Percentiles rank a stretch among this genome's conserved stretches.
Evolutionary conservation across 2,888 invertebrate genomes (phyloP).

Genomic region (Drosophila trichaetosa): DNA sequence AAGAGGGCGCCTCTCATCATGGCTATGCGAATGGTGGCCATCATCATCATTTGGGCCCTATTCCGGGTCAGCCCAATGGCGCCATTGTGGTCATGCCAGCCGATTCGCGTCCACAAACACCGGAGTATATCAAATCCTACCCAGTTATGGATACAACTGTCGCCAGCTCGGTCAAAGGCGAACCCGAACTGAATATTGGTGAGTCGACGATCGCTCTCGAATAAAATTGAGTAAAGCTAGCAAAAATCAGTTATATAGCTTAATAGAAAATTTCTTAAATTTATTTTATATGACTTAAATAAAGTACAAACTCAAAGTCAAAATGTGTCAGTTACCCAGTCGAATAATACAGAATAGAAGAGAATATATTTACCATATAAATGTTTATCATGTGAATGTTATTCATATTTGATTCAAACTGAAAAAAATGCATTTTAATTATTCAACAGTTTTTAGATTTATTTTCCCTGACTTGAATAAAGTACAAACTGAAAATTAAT

Average conservation of each 20-base stretch:
- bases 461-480: not conserved
- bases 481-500: not conserved
- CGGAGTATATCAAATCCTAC: constrained; percentile 85
- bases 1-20: constrained; percentile 24
- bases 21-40: constrained; percentile 32
- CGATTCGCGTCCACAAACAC: constrained; percentile 84
- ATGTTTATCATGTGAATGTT: not conserved
- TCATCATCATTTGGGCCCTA: constrained; percentile 41
- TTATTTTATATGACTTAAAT: not conserved
- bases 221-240: not conserved
- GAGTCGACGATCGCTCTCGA: constrained; percentile 43
- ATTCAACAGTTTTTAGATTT: not conserved
- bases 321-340: not conserved
- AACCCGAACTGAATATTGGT: constrained; percentile 85
- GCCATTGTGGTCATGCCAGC: constrained; percentile 75
- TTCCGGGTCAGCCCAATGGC: constrained; percentile 33
- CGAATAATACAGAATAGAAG: not conserved
- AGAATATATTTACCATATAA: not conserved
- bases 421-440: not conserved
- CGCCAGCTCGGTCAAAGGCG: constrained; percentile 85
- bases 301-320: not conserved
- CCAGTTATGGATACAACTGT: constrained; percentile 85
- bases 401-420: not conserved
- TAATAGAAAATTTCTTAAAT: not conserved
- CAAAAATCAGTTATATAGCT: not conserved